Evolutionary conservation across 30 jellyfish, hydroid and myxozoan genomes (phyloP).

Genomic region (Cassiopea andromeda): DNA sequence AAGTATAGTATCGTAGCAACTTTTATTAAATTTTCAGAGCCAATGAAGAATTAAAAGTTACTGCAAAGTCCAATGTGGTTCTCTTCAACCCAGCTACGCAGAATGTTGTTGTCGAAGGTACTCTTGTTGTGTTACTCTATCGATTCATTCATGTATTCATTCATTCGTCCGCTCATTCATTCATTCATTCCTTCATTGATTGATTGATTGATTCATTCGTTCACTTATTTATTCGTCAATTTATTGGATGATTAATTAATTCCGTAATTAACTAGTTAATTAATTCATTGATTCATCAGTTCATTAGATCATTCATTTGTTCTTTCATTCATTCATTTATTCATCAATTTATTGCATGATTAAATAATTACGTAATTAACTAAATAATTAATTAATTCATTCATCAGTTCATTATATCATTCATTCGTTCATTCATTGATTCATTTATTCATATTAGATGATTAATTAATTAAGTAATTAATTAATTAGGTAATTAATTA

Average conservation of each 20-base stretch:
- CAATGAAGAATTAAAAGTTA: constrained; percentile 70
- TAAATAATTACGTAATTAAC: too few relatives aligned
- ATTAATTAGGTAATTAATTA: too few relatives aligned
- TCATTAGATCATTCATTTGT: not conserved
- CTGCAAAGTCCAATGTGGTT: constrained; percentile 85
- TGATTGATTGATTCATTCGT: not conserved
- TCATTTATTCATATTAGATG: not conserved
- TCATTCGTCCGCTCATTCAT: not conserved
- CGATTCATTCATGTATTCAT: not conserved
- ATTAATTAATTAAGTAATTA: not conserved
- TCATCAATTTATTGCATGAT: not conserved
- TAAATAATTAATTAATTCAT: not conserved
- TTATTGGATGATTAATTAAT: not conserved
- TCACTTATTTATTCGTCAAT: not conserved
- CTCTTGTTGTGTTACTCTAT: not conserved
- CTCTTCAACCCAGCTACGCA: constrained; percentile 77
- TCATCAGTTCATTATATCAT: not conserved
- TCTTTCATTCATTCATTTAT: not conserved
- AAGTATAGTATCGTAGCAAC: not conserved
- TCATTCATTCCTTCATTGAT: not conserved
- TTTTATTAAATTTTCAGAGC: constrained; percentile 21
- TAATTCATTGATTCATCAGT: not conserved
- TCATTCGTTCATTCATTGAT: not conserved
- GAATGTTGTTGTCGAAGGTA: constrained; percentile 63
- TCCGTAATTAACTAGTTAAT: not conserved